These are phyloP conservation scores for Amazona ochrocephala DNA, from an alignment of 2,797 vertebrate species.

Conservation along the genomic window DNA sequence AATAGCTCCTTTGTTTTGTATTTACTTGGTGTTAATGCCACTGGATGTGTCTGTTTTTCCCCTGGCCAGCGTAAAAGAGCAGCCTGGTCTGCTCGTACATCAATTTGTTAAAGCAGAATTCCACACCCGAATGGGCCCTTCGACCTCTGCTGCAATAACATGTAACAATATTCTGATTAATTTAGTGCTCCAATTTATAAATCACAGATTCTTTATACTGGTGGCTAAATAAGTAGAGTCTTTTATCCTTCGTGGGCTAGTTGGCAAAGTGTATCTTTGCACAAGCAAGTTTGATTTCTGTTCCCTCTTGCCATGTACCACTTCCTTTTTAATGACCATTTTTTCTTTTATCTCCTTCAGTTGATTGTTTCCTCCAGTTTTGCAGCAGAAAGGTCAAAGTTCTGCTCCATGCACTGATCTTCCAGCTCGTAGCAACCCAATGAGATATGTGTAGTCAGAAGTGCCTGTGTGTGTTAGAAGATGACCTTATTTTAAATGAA, in stretches of 20 bases:
- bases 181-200: not conserved
- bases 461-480: not conserved
- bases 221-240: not conserved
- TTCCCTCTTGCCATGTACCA: not conserved
- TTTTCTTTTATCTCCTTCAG: not conserved
- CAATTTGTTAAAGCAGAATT: not conserved
- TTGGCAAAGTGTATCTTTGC: not conserved
- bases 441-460: not conserved
- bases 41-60: not conserved
- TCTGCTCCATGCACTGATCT: not conserved
- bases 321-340: not conserved
- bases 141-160: not conserved
- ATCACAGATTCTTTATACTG: not conserved
- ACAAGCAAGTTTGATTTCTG: not conserved
- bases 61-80: not conserved
- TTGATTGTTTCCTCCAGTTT: not conserved
- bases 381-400: not conserved
- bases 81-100: not conserved
- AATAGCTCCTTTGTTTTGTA: constrained; percentile 4
- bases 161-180: not conserved
- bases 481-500: not conserved
- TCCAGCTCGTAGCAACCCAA: not conserved
- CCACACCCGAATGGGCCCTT: not conserved
- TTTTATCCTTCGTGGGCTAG: not conserved
- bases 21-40: not conserved